Percentiles rank a stretch among this genome's conserved stretches.
These are phyloP conservation scores for Pseudoatta argentina DNA, from an alignment of 1,140 invertebrate species.

Conservation along the genomic window DNA sequence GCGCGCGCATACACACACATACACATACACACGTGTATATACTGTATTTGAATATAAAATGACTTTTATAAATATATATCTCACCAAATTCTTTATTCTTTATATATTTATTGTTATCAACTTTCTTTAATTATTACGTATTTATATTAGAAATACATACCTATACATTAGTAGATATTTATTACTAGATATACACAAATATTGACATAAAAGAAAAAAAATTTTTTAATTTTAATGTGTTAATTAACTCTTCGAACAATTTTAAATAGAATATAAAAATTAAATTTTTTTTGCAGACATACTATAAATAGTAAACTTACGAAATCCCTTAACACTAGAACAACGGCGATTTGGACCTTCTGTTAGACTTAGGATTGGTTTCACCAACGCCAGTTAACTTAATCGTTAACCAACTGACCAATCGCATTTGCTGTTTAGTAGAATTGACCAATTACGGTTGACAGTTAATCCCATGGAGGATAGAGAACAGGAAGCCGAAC, in stretches of 20 bases:
- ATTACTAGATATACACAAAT: constrained; percentile 11
- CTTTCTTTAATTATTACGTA: neutral
- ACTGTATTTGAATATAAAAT: constrained; percentile 1
- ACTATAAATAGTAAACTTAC: constrained; percentile 67
- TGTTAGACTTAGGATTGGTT: too few relatives aligned
- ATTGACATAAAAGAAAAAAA: neutral
- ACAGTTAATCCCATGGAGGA: too few relatives aligned
- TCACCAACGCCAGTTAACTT: too few relatives aligned
- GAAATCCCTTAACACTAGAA: constrained; percentile 1
- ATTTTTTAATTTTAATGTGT: neutral
- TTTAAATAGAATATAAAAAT: constrained; percentile 18
- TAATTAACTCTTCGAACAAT: constrained; percentile 9
- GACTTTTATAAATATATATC: neutral
- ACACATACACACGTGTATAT: constrained; percentile 25
- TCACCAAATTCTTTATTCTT: neutral
- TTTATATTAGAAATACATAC: neutral
- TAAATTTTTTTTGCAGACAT: constrained; percentile 70
- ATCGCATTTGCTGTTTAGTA: too few relatives aligned
- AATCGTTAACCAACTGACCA: too few relatives aligned
- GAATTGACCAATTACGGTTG: too few relatives aligned
- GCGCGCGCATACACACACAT: too few relatives aligned
- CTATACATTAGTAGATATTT: constrained; percentile 40
- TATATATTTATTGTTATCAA: neutral
- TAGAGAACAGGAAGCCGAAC: too few relatives aligned
- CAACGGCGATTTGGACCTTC: too few relatives aligned